These are phyloP conservation scores for Siphlonurus alternatus DNA, from an alignment of 2,888 invertebrate genomes.

Conservation along the genomic window DNA sequence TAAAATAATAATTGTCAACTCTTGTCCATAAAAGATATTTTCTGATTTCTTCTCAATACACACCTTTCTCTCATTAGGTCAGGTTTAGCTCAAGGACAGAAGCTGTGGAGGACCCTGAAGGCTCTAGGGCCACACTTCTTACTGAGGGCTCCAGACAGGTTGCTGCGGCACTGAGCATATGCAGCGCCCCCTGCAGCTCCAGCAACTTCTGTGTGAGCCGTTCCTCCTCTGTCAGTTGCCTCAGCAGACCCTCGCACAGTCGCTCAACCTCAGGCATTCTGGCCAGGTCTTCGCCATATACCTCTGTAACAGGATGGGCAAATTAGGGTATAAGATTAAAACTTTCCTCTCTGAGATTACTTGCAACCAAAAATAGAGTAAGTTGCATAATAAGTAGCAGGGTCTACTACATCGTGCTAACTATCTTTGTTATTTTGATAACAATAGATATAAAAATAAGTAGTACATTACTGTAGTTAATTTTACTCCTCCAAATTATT, in stretches of 20 bases:
- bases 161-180: slow-evolving; percentile 41
- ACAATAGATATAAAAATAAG: too few relatives aligned
- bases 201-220: slow-evolving; percentile 43
- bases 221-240: slow-evolving; percentile 47
- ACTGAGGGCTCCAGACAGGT: neutral
- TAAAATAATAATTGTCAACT: too few relatives aligned
- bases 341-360: too few relatives aligned
- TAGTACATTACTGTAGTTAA: too few relatives aligned
- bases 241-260: slow-evolving; percentile 40
- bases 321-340: neutral
- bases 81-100: neutral
- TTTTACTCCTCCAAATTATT: too few relatives aligned
- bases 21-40: too few relatives aligned
- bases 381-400: too few relatives aligned
- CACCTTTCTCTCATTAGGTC: neutral
- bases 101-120: neutral
- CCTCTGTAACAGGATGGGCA: slow-evolving; percentile 32
- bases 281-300: slow-evolving; percentile 47
- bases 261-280: slow-evolving; percentile 41
- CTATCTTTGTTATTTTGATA: too few relatives aligned
- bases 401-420: too few relatives aligned
- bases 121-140: neutral
- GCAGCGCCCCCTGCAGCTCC: slow-evolving; percentile 50
- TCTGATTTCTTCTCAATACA: too few relatives aligned
- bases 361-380: too few relatives aligned